Evolutionary conservation across 2,113 vertebrate species (phyloP), one percentile per base, ranked within the genome.

Genomic region (Leucosticte australis): DNA sequence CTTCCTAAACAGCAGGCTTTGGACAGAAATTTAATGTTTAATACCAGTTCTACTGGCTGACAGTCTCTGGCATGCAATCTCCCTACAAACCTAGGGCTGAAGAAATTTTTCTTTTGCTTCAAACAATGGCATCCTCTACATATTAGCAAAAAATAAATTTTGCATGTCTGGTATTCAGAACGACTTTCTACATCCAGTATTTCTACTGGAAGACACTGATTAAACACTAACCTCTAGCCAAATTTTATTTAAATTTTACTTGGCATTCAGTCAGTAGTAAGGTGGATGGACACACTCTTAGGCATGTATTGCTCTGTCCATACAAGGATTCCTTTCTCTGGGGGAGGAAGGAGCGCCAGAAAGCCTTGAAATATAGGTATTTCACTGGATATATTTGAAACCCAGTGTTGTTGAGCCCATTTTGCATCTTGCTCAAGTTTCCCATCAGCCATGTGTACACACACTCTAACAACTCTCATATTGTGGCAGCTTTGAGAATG

Each of bases 1-100:
- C 81, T 87, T 74, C 52, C 41, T 80, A 83, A 95, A 77, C 37
- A 80, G 71, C 73, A 90, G 64, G n/a, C 11, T 94, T 86, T 93
- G 81, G 55, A 79, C 27, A 42, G 41, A 94, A 90, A 35, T 55
- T 85, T 55, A 76, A 35, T 6, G 0, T 69, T 90, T 74, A 73
- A 67, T 90, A 92, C 57, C 73, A 87, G 46, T 19, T 50, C 37
- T 39, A 31, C 46, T 87, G 65, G 21, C 52, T 91, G 62, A 87
- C 19, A 76, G 16, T 73, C 70, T 69, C 70, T 85, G 74, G 53
- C 46, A 68, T 52, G 53, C 0, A 7, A 41, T 39, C 11, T 65
- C 59, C 67, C 68, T 93, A 50, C 55, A 68, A 85, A 90, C 46
- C 26, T 65, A 80, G 30, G 10, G n/a, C 37, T 80, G 41, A 87